Evolutionary conservation across 1,140 invertebrate species (phyloP).

Genomic region (Bombus turneri): DNA sequence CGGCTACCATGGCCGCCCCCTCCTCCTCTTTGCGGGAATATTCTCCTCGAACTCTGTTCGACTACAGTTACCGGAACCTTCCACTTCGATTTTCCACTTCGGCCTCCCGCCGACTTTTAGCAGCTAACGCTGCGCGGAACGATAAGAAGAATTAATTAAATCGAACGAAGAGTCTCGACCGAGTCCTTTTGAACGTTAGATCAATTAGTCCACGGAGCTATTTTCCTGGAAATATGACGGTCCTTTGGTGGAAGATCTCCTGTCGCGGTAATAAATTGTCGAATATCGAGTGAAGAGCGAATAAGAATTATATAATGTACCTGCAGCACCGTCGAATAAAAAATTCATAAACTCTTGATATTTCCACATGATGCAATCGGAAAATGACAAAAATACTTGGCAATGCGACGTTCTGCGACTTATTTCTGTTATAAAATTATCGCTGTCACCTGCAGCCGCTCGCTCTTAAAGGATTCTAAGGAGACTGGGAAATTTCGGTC

Average conservation of each 20-base stretch:
- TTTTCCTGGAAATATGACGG: background rate
- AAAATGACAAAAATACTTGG: no score
- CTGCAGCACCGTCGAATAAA: no score
- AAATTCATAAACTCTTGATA: no score
- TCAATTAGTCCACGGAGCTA: background rate
- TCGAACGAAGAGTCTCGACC: background rate
- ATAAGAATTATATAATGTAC: no score
- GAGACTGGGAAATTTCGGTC: background rate
- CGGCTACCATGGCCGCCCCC: background rate
- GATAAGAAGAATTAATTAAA: conserved; percentile 51
- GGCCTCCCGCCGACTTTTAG: conserved; percentile 5
- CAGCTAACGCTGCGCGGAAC: conserved; percentile 7
- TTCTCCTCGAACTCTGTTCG: conserved; percentile 39
- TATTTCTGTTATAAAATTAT: no score
- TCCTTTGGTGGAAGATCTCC: background rate
- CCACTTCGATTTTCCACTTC: conserved; percentile 9
- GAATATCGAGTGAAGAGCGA: background rate
- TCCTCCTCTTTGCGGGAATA: conserved; percentile 7
- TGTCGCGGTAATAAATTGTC: background rate
- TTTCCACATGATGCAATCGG: no score
- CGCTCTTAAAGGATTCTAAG: background rate
- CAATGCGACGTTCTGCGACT: no score
- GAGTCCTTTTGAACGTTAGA: conserved; percentile 10
- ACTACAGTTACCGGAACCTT: conserved; percentile 9
- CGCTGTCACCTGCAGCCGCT: no score